Evolutionary conservation across 1,140 invertebrate genomes (phyloP).

Genomic region (Polyergus mexicanus): DNA sequence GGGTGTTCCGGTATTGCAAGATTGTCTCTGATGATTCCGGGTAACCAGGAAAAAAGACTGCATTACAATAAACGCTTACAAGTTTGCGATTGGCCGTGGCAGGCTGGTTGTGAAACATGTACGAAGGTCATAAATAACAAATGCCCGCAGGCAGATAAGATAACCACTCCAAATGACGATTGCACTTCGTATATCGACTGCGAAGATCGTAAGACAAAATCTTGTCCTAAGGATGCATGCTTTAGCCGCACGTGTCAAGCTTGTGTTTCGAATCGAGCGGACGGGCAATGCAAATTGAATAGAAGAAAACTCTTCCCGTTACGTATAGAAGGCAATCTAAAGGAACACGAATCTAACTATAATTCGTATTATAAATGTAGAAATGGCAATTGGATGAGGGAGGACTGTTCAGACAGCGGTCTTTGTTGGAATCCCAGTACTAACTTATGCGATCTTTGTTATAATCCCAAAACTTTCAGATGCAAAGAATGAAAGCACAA

Average conservation of each 20-base stretch:
- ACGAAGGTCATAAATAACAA: not conserved
- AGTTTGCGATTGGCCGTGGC: slow-evolving; percentile 27
- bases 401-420: too few relatives aligned
- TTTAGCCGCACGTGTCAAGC: slow-evolving; percentile 20
- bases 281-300: not conserved
- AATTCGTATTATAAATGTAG: too few relatives aligned
- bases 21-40: not conserved
- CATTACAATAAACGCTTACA: not conserved
- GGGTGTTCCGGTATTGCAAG: not conserved
- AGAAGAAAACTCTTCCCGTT: too few relatives aligned
- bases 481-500: too few relatives aligned
- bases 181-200: not conserved
- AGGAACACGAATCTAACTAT: too few relatives aligned
- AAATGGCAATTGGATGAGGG: too few relatives aligned
- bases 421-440: too few relatives aligned
- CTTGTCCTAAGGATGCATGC: not conserved
- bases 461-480: too few relatives aligned
- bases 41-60: not conserved
- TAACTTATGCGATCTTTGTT: too few relatives aligned
- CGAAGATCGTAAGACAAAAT: rapidly evolving
- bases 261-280: not conserved
- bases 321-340: too few relatives aligned
- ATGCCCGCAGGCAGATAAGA: not conserved
- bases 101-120: not conserved
- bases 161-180: not conserved